Evolutionary conservation across 2,797 vertebrate genomes (phyloP).

Genomic region (Anniella stebbinsi): DNA sequence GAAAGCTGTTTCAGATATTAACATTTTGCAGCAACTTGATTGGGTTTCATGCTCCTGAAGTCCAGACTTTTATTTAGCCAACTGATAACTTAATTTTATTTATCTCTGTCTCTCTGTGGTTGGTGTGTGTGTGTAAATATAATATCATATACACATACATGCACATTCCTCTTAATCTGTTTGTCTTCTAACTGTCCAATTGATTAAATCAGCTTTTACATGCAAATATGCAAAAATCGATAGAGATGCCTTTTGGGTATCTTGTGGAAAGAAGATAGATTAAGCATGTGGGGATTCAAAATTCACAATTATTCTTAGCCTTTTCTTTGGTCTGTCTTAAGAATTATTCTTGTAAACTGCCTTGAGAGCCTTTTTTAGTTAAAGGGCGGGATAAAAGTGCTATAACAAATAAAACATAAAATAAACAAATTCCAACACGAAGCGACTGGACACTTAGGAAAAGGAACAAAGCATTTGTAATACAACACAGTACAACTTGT

Average conservation of each 20-base stretch:
- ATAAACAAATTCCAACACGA: not conserved
- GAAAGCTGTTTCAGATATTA: constrained; percentile 26
- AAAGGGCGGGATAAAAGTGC: too few species aligned
- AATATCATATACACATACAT: too few species aligned
- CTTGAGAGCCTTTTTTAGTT: too few species aligned
- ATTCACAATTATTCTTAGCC: not conserved
- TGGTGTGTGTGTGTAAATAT: too few species aligned
- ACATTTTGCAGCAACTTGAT: not conserved
- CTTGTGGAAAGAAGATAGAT: not conserved
- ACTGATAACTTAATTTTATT: not conserved
- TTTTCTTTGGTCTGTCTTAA: not conserved
- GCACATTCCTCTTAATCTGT: not conserved
- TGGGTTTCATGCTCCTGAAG: constrained; percentile 3
- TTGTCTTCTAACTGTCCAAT: not conserved
- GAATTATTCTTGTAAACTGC: too few species aligned
- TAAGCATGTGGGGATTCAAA: not conserved
- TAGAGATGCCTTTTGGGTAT: not conserved
- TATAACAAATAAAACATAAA: too few species aligned
- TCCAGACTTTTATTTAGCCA: constrained; percentile 1
- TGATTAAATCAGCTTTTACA: not conserved
- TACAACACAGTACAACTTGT: not conserved
- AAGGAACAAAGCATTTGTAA: not conserved
- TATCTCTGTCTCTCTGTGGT: not conserved
- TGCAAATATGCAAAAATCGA: not conserved
- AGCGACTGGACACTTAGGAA: not conserved